Conservation (phyloP, 1,140 invertebrate species). For the Akabosia matsudoensis region DNA sequence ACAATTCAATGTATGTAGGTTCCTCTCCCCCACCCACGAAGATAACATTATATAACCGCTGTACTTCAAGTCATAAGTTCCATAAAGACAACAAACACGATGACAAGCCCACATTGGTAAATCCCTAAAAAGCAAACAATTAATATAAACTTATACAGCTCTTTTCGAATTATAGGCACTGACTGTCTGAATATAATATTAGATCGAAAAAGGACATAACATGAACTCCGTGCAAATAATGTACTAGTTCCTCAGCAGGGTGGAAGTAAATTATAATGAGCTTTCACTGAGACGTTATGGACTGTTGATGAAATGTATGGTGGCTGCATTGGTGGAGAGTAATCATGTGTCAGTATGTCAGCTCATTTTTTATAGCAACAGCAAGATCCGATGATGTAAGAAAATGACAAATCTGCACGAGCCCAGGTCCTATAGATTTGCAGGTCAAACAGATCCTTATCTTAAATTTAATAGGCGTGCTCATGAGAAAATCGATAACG, state of each 20-base stretch:
- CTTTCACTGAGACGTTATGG: background rate
- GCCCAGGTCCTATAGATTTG: background rate
- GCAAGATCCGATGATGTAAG: background rate
- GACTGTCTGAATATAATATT: too few relatives aligned
- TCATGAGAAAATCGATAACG: background rate
- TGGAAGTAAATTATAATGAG: background rate
- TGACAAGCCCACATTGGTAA: slow-evolving; percentile 4
- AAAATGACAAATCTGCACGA: background rate
- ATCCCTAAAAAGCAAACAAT: background rate
- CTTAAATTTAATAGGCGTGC: background rate
- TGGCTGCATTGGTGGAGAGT: too few relatives aligned
- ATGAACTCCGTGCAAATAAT: background rate
- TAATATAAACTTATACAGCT: background rate
- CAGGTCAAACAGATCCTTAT: background rate
- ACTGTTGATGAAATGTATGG: too few relatives aligned
- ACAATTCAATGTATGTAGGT: background rate
- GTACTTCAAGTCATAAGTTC: background rate
- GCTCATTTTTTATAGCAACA: background rate
- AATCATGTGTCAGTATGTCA: background rate
- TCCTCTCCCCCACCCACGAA: slow-evolving; percentile 9
- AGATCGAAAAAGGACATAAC: background rate
- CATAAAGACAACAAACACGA: background rate
- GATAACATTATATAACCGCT: too few relatives aligned
- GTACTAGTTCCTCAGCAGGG: slow-evolving; percentile 11
- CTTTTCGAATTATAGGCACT: background rate